phyloP scores from a whole-genome alignment of 2,113 vertebrate genomes.

The Xyliphius kryptos region DNA sequence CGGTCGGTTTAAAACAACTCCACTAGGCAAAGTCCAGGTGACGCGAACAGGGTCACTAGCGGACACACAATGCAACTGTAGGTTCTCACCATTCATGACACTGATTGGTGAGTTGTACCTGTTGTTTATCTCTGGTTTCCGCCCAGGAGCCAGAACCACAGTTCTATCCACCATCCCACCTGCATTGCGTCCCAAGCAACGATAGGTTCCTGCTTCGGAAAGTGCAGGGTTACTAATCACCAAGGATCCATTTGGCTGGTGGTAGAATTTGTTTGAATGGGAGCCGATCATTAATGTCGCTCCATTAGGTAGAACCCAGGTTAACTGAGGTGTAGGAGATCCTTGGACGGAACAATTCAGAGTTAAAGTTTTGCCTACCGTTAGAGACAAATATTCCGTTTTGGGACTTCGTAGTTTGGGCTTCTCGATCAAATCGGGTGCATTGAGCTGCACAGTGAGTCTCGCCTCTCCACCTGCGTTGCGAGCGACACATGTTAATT shows the following conservation, averaged over 20 bases:
- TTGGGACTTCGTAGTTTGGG: slow-evolving; percentile 58
- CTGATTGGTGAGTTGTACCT: slow-evolving; percentile 71
- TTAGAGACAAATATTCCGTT: slow-evolving; percentile 64
- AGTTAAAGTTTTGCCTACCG: slow-evolving; percentile 69
- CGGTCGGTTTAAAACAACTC: slow-evolving; percentile 65
- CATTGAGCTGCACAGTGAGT: slow-evolving; percentile 68
- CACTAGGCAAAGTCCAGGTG: slow-evolving; percentile 80
- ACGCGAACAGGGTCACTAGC: slow-evolving; percentile 47
- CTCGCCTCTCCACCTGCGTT: slow-evolving; percentile 82
- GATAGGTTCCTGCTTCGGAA: slow-evolving; percentile 74
- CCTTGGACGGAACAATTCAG: slow-evolving; percentile 78
- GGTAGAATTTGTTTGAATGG: slow-evolving; percentile 66
- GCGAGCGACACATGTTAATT: slow-evolving; percentile 73
- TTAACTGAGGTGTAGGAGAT: slow-evolving; percentile 51
- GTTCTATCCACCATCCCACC: slow-evolving; percentile 65
- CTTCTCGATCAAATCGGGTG: slow-evolving; percentile 58
- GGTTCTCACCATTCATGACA: slow-evolving; percentile 71
- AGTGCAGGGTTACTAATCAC: slow-evolving; percentile 68
- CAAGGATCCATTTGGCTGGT: slow-evolving; percentile 70
- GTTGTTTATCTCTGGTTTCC: slow-evolving; percentile 65
- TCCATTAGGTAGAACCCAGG: slow-evolving; percentile 81
- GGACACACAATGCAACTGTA: slow-evolving; percentile 73
- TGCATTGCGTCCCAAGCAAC: slow-evolving; percentile 71
- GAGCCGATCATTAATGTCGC: slow-evolving; percentile 63
- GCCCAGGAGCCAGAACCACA: slow-evolving; percentile 69